Conservation (phyloP, 1,140 invertebrate genomes). For the Zaprionus tsacasi region DNA sequence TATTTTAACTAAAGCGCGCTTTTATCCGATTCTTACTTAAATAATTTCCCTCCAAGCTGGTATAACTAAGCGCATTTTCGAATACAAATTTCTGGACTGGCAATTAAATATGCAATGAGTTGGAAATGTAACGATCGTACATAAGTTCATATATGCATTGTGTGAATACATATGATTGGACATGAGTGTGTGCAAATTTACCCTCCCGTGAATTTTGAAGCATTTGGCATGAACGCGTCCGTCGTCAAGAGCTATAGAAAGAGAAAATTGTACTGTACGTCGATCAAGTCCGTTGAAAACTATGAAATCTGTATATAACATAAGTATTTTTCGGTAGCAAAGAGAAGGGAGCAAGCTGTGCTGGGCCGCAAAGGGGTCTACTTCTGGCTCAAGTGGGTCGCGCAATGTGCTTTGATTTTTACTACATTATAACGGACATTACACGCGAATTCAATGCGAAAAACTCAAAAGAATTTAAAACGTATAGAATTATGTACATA, state of each 20-base stretch:
- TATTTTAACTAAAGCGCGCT: too few relatives aligned
- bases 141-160: background rate
- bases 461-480: background rate
- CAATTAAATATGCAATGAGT: background rate
- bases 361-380: background rate
- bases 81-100: background rate
- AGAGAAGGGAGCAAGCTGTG: background rate
- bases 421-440: background rate
- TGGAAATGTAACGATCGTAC: background rate
- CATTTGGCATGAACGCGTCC: conserved; percentile 7
- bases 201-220: conserved; percentile 4
- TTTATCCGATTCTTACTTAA: background rate
- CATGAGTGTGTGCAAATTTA: background rate
- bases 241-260: conserved; percentile 1
- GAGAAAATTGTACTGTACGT: background rate
- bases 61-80: background rate
- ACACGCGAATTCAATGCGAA: background rate
- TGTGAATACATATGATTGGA: background rate
- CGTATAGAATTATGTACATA: background rate
- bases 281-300: conserved; percentile 2
- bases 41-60: background rate
- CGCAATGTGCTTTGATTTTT: background rate
- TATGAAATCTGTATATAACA: conserved; percentile 1
- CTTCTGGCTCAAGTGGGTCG: background rate
- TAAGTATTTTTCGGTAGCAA: conserved; percentile 7